Evolutionary conservation across 2,888 invertebrate genomes (phyloP), one percentile per base, ranked within the genome.

Genomic region (Galeruca laticollis): DNA sequence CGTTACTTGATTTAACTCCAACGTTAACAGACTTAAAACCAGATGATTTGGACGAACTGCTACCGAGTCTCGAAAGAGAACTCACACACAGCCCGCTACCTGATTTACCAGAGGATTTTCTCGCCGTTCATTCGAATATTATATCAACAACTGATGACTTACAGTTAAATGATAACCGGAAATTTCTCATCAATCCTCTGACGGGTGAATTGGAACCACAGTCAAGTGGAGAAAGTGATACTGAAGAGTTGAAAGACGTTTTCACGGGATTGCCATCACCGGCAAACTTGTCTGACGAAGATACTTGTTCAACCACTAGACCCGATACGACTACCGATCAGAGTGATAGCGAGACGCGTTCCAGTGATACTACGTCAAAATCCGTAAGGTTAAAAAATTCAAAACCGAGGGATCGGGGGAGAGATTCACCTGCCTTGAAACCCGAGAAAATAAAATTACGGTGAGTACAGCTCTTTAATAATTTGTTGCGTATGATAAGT

Each of bases 161-260:
- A 15, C 60, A 68, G 2, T 37, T 89, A 70, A 72, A 74, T 59
- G 92, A 92, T 81, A 90, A 89, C 84, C 89, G 91, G 80, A 94
- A 94, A 86, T 94, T 94, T 87, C 90, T 96, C 54, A 95, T 96
- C 78, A 97, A 96, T 87, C 96, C 96, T 0, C 88, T 96, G 73
- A 96, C 96, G 74, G 94, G 95, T 49, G 92, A 94, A 82, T 88
- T 96, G 80, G 96, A 96, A 80, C 91, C 93, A 2, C 93, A 93
- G 86, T 90, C 90, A 71, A 89, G 89, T 72, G 90, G 90, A 0
- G 91, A 92, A 76, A 86, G 89, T 73, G 88, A 88, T 72, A 82
- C 80, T 47, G 88, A 88, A 40, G 86, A 88, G 67, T 75, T 81
- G 33, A 81, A 79, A 62, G 85, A 85, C 75, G 84, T 85, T 68